Conservation (phyloP, 2,113 vertebrate species). For the Origma solitaria region DNA sequence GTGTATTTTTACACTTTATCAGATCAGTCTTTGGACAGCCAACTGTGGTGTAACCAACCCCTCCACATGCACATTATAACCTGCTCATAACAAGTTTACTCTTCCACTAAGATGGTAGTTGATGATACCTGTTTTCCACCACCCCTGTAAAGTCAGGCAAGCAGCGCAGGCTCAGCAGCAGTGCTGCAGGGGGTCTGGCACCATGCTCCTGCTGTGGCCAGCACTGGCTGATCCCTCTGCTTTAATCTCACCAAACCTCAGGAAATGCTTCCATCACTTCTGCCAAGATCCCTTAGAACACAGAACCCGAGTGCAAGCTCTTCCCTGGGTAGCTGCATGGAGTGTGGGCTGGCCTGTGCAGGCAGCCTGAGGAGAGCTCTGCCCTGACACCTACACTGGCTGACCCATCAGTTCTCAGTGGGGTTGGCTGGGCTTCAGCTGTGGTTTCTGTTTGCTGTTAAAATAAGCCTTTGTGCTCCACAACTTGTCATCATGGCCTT, state of each 20-base stretch:
- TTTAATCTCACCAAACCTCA: not conserved
- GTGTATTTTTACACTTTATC: not conserved
- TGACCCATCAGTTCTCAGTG: not conserved
- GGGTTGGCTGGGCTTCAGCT: not conserved
- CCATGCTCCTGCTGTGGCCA: rapidly evolving
- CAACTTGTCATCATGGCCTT: not conserved
- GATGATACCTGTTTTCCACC: not conserved
- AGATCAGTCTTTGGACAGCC: not conserved
- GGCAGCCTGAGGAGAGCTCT: not conserved
- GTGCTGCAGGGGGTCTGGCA: not conserved
- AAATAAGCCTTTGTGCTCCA: not conserved
- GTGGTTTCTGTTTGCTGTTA: not conserved
- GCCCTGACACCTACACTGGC: rapidly evolving
- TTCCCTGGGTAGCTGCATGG: not conserved
- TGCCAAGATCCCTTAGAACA: not conserved
- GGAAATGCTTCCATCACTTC: not conserved
- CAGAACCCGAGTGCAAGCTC: not conserved
- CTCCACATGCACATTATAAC: not conserved
- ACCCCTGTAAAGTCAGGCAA: rapidly evolving
- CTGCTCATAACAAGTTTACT: not conserved
- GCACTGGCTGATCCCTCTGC: not conserved
- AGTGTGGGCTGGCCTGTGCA: not conserved
- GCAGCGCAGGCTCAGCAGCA: not conserved
- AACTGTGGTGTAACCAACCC: not conserved
- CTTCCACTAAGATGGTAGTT: not conserved